phyloP scores from a whole-genome alignment of 2,888 invertebrate genomes.

The Embidobia sp. region DNA sequence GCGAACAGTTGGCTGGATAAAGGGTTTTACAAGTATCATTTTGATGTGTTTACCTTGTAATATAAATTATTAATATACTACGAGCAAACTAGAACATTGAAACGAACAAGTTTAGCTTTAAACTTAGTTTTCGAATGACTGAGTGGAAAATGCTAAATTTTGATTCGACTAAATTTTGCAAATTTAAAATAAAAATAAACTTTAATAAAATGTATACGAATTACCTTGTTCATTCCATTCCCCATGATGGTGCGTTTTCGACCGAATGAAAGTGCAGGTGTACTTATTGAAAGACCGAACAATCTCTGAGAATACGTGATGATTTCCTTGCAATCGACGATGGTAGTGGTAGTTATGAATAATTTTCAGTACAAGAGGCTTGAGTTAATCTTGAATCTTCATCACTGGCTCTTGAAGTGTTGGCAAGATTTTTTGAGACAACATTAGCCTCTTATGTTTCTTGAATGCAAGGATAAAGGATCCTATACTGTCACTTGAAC shows the following conservation, averaged over 20 bases:
- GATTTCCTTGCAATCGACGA: neutral
- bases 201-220: no score
- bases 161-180: no score
- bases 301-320: no score
- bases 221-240: slow-evolving; percentile 95
- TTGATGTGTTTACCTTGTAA: no score
- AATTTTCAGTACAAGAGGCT: slow-evolving; percentile 22
- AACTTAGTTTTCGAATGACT: no score
- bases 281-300: slow-evolving; percentile 31
- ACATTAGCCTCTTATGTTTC: slow-evolving; percentile 55
- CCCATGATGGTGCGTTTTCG: slow-evolving; percentile 85
- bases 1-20: no score
- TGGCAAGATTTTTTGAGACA: slow-evolving; percentile 34
- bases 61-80: no score
- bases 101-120: no score
- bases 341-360: slow-evolving; percentile 1
- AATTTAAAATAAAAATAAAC: no score
- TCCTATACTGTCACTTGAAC: slow-evolving; percentile 42
- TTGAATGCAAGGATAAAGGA: slow-evolving; percentile 46
- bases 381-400: slow-evolving; percentile 47
- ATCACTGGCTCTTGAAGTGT: slow-evolving; percentile 37
- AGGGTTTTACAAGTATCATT: no score
- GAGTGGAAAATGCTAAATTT: no score
- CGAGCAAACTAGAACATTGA: no score
- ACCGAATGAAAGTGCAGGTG: slow-evolving; percentile 6